These are phyloP conservation scores for Catonia carolina DNA, from an alignment of 2,888 invertebrate genomes.

Conservation along the genomic window DNA sequence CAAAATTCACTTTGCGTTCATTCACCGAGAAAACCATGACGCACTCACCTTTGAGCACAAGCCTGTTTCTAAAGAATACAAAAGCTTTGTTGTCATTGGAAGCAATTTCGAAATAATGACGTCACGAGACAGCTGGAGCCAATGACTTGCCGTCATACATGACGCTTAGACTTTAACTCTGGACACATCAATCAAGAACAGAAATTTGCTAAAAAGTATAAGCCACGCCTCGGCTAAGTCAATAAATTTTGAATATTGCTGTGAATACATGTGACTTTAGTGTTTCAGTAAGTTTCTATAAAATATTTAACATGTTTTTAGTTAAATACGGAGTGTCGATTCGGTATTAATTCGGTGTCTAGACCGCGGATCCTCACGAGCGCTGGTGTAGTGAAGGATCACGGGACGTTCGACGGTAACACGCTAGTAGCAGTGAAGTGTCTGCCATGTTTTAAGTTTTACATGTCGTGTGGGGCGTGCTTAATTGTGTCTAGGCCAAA, in stretches of 20 bases:
- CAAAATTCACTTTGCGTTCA: too few species aligned
- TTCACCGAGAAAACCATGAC: conserved; percentile 21
- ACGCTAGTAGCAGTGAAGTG: conserved; percentile 34
- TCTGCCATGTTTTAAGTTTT: conserved; percentile 35
- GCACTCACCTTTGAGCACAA: conserved; percentile 25
- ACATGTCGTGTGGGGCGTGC: conserved; percentile 32
- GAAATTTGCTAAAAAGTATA: conserved; percentile 9
- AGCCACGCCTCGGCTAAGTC: neutral
- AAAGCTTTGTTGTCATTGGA: conserved; percentile 34
- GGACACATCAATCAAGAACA: conserved; percentile 18
- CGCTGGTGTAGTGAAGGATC: conserved; percentile 31
- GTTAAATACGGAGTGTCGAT: neutral
- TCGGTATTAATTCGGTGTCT: neutral
- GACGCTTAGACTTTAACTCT: conserved; percentile 18
- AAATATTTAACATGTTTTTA: neutral
- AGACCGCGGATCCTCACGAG: conserved; percentile 13
- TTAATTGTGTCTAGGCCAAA: conserved; percentile 20
- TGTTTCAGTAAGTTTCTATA: neutral
- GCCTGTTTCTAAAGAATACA: conserved; percentile 20
- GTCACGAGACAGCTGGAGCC: conserved; percentile 34
- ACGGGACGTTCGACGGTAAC: conserved; percentile 30
- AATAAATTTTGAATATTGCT: conserved; percentile 10
- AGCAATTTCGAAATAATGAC: conserved; percentile 31
- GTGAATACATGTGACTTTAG: conserved; percentile 1
- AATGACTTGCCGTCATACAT: conserved; percentile 30